Percentiles rank a stretch among this genome's conserved stretches.
Evolutionary conservation across 1,140 invertebrate species (phyloP).

Genomic region (Lordiphosa clarofinis): DNA sequence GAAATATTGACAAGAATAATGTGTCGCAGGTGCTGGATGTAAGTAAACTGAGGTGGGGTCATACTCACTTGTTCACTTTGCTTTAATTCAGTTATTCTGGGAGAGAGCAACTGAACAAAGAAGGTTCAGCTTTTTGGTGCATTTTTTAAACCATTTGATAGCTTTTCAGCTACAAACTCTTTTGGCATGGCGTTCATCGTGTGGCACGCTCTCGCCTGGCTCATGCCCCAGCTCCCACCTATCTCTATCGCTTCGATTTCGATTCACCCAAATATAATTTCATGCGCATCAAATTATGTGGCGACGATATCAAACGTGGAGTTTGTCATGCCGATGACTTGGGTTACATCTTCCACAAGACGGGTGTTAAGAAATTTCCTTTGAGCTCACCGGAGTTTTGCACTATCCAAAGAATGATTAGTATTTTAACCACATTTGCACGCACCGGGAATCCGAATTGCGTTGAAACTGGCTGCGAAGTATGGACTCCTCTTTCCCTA

Average conservation of each 20-base stretch:
- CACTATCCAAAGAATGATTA: conserved; percentile 68
- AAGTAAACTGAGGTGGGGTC: conserved; percentile 5
- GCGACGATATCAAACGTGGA: conserved; percentile 45
- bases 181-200: conserved; percentile 78
- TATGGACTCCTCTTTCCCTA: conserved; percentile 32
- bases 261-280: conserved; percentile 65
- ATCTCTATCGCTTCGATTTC: conserved; percentile 80
- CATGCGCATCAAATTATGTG: conserved; percentile 61
- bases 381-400: conserved; percentile 47
- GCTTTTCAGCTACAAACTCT: conserved; percentile 70
- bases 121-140: no score
- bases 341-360: conserved; percentile 83
- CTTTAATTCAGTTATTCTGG: no score
- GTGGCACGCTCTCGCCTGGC: conserved; percentile 55
- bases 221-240: conserved; percentile 70
- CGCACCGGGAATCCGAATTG: conserved; percentile 73
- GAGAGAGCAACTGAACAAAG: no score
- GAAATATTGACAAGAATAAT: conserved; percentile 36
- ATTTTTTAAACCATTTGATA: no score
- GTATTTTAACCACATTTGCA: conserved; percentile 80
- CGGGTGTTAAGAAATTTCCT: conserved; percentile 66
- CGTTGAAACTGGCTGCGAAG: conserved; percentile 24
- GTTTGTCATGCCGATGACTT: conserved; percentile 84
- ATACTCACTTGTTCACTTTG: no score
- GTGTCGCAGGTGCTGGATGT: conserved; percentile 50